Evolutionary conservation across 2,797 vertebrate genomes (phyloP).

Genomic region (Characodon lateralis): DNA sequence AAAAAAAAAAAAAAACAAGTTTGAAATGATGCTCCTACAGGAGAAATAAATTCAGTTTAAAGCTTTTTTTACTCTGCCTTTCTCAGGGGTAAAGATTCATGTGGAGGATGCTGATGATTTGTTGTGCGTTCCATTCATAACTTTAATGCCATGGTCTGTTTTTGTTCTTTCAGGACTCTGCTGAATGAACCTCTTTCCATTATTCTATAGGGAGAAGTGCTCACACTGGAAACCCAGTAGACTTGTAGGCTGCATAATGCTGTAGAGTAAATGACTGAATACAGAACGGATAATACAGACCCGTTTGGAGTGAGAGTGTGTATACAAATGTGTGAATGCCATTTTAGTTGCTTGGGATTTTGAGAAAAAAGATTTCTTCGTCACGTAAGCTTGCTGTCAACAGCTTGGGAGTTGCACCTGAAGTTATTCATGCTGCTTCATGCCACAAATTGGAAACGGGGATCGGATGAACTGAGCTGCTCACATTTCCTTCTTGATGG

Average conservation of each 20-base stretch:
- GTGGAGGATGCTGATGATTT: not conserved
- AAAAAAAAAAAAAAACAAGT: too few relatives aligned
- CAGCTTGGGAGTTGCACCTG: slow-evolving; percentile 68
- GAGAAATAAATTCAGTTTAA: too few relatives aligned
- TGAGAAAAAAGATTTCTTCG: slow-evolving; percentile 32
- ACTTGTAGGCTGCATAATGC: slow-evolving; percentile 29
- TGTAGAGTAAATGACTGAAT: slow-evolving; percentile 34
- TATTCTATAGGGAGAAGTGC: slow-evolving; percentile 27
- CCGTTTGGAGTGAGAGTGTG: slow-evolving; percentile 26
- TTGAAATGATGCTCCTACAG: too few relatives aligned
- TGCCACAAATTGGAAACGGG: slow-evolving; percentile 43
- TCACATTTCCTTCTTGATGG: slow-evolving; percentile 22
- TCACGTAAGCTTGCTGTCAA: slow-evolving; percentile 40
- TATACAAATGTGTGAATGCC: slow-evolving; percentile 30
- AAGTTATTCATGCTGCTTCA: slow-evolving; percentile 60
- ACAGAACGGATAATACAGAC: slow-evolving; percentile 14
- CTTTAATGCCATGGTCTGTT: not conserved
- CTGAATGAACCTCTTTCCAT: slow-evolving; percentile 29
- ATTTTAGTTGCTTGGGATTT: slow-evolving; percentile 47
- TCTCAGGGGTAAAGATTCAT: not conserved
- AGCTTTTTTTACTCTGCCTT: not conserved
- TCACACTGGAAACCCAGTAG: slow-evolving; percentile 35
- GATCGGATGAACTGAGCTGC: slow-evolving; percentile 22
- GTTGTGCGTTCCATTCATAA: too few relatives aligned
- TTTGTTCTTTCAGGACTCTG: slow-evolving; percentile 45